Evolutionary conservation across 2,797 vertebrate species (phyloP).

Genomic region (Melanotaenia pygmaea): DNA sequence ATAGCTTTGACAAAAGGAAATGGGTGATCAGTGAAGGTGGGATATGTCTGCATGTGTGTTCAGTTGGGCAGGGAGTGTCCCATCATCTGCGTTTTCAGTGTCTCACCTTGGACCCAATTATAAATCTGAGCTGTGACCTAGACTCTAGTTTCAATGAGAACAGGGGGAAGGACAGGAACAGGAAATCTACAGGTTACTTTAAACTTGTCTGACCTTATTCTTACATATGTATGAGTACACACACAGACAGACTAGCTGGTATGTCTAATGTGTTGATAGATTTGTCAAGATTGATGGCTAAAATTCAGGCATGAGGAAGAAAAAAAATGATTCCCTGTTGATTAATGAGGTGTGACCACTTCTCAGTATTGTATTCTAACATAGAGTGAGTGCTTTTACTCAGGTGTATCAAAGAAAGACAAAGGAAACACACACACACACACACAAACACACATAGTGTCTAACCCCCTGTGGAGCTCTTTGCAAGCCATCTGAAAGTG

Average conservation of each 20-base stretch:
- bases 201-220: slow-evolving; percentile 22
- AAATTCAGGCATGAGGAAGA: slow-evolving; percentile 54
- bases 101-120: slow-evolving; percentile 69
- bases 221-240: background rate
- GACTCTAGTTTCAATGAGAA: slow-evolving; percentile 44
- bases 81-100: slow-evolving; percentile 38
- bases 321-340: slow-evolving; percentile 55
- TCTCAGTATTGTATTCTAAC: slow-evolving; percentile 54
- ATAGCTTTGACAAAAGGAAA: slow-evolving; percentile 48
- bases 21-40: slow-evolving; percentile 50
- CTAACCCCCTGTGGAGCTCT: slow-evolving; percentile 48
- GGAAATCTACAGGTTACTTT: slow-evolving; percentile 55
- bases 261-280: slow-evolving; percentile 52
- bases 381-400: slow-evolving; percentile 59
- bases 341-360: slow-evolving; percentile 73
- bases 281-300: slow-evolving; percentile 56
- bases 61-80: slow-evolving; percentile 13
- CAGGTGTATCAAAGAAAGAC: slow-evolving; percentile 46
- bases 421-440: slow-evolving; percentile 31
- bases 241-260: slow-evolving; percentile 14
- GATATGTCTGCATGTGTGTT: slow-evolving; percentile 14
- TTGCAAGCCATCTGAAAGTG: slow-evolving; percentile 56
- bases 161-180: slow-evolving; percentile 40
- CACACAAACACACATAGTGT: slow-evolving; percentile 20
- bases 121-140: slow-evolving; percentile 56